Evolutionary conservation across 1,140 invertebrate genomes (phyloP).

Genomic region (Oryctes rhinoceros): DNA sequence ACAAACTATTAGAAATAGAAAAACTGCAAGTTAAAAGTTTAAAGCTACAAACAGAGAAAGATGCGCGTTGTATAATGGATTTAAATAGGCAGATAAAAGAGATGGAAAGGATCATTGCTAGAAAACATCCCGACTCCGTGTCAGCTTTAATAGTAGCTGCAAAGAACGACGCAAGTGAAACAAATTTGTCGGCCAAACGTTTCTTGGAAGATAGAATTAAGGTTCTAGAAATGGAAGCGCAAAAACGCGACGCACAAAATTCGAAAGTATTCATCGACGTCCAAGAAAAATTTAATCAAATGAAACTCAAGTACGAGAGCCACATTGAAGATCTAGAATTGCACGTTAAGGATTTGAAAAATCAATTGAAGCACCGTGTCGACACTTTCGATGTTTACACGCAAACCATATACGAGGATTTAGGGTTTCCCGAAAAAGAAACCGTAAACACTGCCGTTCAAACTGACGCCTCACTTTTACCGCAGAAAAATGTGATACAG

Average conservation of each 20-base stretch:
- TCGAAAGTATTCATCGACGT: slow-evolving; percentile 74
- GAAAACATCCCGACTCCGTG: slow-evolving; percentile 81
- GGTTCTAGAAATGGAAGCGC: slow-evolving; percentile 72
- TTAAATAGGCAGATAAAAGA: slow-evolving; percentile 80
- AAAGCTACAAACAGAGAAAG: slow-evolving; percentile 73
- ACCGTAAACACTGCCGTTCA: slow-evolving; percentile 46
- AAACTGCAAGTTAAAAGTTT: slow-evolving; percentile 70
- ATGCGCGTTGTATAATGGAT: slow-evolving; percentile 74
- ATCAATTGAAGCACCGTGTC: slow-evolving; percentile 54
- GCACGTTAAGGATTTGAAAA: slow-evolving; percentile 63
- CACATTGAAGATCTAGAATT: slow-evolving; percentile 77
- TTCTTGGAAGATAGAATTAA: slow-evolving; percentile 76
- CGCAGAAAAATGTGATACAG: slow-evolving; percentile 14
- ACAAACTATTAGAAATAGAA: slow-evolving; percentile 65
- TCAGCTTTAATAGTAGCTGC: slow-evolving; percentile 74
- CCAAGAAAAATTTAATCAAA: slow-evolving; percentile 77
- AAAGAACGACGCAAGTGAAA: slow-evolving; percentile 65
- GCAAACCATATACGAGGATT: slow-evolving; percentile 53
- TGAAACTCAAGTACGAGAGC: slow-evolving; percentile 77
- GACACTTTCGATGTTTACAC: slow-evolving; percentile 59
- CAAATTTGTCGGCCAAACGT: slow-evolving; percentile 68
- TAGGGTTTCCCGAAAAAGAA: slow-evolving; percentile 53
- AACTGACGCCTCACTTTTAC: slow-evolving; percentile 36
- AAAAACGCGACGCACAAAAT: slow-evolving; percentile 72
- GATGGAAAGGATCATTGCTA: slow-evolving; percentile 79